Conservation (phyloP, 1,140 invertebrate genomes). For the Thaumetopoea pityocampa region DNA sequence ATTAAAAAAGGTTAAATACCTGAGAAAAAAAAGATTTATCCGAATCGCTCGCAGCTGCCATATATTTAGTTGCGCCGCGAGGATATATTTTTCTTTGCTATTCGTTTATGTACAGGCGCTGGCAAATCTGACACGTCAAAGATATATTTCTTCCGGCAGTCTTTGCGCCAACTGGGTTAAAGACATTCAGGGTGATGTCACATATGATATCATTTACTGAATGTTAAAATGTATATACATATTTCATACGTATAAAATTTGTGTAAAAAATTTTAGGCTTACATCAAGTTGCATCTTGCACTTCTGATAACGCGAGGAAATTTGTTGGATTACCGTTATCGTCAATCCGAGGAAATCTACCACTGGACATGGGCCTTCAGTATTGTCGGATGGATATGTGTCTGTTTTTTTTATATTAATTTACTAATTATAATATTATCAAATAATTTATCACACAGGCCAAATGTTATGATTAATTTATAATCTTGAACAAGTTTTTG, state of each 20-base stretch:
- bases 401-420: too few species aligned
- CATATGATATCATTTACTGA: conserved; percentile 7
- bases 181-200: conserved; percentile 9
- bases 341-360: too few species aligned
- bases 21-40: conserved; percentile 13
- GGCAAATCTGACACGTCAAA: conserved; percentile 22
- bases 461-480: too few species aligned
- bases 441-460: too few species aligned
- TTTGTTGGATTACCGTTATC: too few species aligned
- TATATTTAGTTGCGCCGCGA: conserved; percentile 24
- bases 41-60: conserved; percentile 22
- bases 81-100: conserved; percentile 23
- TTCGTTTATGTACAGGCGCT: conserved; percentile 23
- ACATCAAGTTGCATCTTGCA: too few species aligned
- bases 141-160: conserved; percentile 15
- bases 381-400: too few species aligned
- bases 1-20: conserved; percentile 7
- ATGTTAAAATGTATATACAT: conserved; percentile 1
- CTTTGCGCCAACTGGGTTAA: not conserved
- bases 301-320: too few species aligned
- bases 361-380: too few species aligned
- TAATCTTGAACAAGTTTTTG: too few species aligned
- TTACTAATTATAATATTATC: too few species aligned
- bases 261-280: not conserved
- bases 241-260: not conserved